Evolutionary conservation across 2,888 invertebrate species (phyloP), one percentile per base, ranked within the genome.

Genomic region (Augochlorella aurata): DNA sequence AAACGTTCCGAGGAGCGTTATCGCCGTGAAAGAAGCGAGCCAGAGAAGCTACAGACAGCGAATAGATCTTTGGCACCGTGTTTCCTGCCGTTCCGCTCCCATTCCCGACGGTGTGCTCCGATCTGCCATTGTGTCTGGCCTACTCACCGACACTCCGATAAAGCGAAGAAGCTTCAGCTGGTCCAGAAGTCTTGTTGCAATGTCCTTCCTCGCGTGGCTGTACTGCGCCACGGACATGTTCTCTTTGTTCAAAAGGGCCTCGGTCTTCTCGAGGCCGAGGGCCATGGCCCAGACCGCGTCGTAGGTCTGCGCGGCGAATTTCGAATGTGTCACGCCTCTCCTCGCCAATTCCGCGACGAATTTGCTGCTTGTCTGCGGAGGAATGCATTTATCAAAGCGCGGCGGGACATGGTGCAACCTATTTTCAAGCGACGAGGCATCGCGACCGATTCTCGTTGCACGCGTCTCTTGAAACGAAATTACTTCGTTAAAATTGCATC

Each of bases 281-380:
- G 98, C 98, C 89, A 98, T 97, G 0, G 98, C 96, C 98, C 98
- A 98, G 0, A 98, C 96, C 0, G 98, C 98, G 92, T 98, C 98
- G 92, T 98, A 98, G 0, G 97, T 96, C 90, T 97, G 97, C 0
- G 96, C 96, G 0, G 97, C 97, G 93, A 96, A 97, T 76, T 95
- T 95, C 0, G 96, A 96, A 3, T 96, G 94, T 2, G 94, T 91
- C 0, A 95, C 95, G 0, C 95, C 95, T 45, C 94, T 93, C 2
- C 92, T 93, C 47, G 94, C 94, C 94, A 96, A 95, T 85, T 96
- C 95, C 4, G 94, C 94, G 61, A 94, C 93, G 91, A 97, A 97
- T 93, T 95, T 95, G 80, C 95, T 94, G 86, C 95, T 96, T 1
- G 96, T 96, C 96, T 97, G 94, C 12, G 89, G 88, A 79, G 5